Percentiles rank a stretch among this genome's conserved stretches.
Evolutionary conservation across 2,113 vertebrate species (phyloP).

Genomic region (Pygoscelis adeliae): DNA sequence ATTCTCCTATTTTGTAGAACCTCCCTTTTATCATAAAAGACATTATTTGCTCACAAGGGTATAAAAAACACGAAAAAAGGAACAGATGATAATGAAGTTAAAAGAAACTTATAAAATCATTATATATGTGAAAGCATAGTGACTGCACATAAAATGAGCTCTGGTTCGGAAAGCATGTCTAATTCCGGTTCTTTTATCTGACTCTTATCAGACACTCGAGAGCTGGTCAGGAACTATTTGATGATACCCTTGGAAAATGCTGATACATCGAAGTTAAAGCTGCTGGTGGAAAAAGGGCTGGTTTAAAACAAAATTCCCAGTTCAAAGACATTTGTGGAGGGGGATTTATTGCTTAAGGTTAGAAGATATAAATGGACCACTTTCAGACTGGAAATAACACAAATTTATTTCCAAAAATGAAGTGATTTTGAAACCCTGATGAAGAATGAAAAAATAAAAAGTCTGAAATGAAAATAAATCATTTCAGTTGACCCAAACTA

Average conservation of each 20-base stretch:
- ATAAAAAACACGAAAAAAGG: background rate
- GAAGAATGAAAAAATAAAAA: background rate
- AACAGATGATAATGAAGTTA: background rate
- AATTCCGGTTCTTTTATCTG: background rate
- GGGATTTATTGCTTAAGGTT: background rate
- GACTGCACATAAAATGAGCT: background rate
- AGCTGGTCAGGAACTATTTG: background rate
- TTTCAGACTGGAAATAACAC: background rate
- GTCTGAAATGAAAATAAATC: background rate
- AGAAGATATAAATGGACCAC: background rate
- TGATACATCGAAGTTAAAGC: background rate
- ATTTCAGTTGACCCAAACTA: background rate
- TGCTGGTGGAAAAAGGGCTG: background rate
- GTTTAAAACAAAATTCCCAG: background rate
- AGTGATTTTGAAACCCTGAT: background rate
- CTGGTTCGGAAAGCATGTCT: background rate
- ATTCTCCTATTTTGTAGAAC: background rate
- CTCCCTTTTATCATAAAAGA: background rate
- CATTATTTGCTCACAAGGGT: background rate
- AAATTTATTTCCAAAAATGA: background rate
- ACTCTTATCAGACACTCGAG: background rate
- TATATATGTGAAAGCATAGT: background rate
- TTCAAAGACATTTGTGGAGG: background rate
- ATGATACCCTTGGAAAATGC: background rate
- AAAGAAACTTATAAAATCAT: background rate